Evolutionary conservation across 1,140 invertebrate genomes (phyloP).

Genomic region (Anastatus disparis): DNA sequence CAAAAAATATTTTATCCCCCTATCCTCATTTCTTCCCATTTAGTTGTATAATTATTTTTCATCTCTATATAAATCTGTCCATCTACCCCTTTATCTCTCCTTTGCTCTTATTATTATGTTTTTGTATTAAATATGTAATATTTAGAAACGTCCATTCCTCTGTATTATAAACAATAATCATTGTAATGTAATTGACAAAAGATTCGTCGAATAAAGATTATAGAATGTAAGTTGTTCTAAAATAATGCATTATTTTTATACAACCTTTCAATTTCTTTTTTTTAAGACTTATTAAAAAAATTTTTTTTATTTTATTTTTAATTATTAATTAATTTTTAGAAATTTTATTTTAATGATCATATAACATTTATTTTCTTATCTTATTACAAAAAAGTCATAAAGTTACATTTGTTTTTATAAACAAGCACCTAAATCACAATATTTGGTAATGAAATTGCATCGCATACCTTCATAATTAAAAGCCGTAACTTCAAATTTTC

Average conservation of each 20-base stretch:
- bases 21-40: neutral
- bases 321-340: no score
- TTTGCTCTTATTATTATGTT: conserved; percentile 1
- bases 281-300: neutral
- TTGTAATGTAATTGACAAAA: conserved; percentile 39
- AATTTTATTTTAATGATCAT: no score
- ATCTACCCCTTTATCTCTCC: neutral
- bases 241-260: neutral
- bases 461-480: neutral
- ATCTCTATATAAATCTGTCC: no score
- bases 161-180: conserved; percentile 40
- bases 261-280: neutral
- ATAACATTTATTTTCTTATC: no score
- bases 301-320: neutral
- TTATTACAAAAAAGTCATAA: neutral
- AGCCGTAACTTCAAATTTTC: conserved; percentile 19
- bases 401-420: conserved; percentile 18
- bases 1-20: neutral
- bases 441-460: neutral
- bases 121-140: conserved; percentile 25
- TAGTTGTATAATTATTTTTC: neutral
- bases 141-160: conserved; percentile 38
- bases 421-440: no score
- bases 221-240: conserved; percentile 37
- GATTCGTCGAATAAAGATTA: conserved; percentile 36